phyloP scores from a whole-genome alignment of 2,113 vertebrate species.

The Cygnus buccinator region DNA sequence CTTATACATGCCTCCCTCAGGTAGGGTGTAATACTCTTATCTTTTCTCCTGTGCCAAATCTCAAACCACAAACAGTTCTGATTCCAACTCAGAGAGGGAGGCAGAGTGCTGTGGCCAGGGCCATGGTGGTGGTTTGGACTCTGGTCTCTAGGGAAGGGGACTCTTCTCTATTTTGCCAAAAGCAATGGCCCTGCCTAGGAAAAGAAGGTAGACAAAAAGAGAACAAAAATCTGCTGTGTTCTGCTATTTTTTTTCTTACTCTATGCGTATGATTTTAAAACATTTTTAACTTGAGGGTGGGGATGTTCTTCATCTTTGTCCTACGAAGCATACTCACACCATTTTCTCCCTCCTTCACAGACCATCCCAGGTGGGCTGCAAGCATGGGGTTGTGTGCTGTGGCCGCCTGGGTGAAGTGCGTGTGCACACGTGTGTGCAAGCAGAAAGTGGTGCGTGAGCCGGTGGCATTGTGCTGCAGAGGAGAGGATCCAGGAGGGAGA shows the following conservation, averaged over 20 bases:
- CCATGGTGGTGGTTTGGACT: not conserved
- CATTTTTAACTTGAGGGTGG: not conserved
- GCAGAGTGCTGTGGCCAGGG: not conserved
- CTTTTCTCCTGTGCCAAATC: not conserved
- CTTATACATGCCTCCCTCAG: constrained; percentile 2
- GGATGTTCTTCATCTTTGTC: not conserved
- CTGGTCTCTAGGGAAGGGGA: not conserved
- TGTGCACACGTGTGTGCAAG: not conserved
- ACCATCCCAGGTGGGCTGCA: not conserved
- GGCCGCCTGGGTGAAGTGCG: not conserved
- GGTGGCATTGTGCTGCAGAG: too few relatives aligned
- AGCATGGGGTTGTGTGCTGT: rapidly evolving
- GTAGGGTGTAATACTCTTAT: not conserved
- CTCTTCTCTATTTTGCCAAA: not conserved
- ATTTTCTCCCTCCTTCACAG: not conserved
- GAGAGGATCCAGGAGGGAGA: not conserved
- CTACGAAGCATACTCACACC: not conserved
- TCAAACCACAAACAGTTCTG: not conserved
- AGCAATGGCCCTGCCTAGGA: not conserved
- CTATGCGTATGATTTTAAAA: not conserved
- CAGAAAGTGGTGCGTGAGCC: not conserved
- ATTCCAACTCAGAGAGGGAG: not conserved
- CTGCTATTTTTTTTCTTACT: not conserved
- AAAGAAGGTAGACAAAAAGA: not conserved
- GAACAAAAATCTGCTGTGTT: not conserved